phyloP scores from a whole-genome alignment of 2,888 invertebrate species.

The Stramonita haemastoma region DNA sequence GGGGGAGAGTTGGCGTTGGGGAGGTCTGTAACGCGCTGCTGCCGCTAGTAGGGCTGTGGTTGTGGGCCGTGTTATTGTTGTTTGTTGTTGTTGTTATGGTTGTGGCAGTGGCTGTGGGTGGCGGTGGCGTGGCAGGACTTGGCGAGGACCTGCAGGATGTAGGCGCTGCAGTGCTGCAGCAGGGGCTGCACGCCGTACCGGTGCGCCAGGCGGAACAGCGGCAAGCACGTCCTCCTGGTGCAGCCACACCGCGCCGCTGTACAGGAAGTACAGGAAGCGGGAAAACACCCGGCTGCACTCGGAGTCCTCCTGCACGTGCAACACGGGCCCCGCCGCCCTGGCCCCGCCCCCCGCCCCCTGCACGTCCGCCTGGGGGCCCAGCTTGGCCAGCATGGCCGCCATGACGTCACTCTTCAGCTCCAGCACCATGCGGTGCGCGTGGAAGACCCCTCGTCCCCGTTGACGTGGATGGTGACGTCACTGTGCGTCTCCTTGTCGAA shows the following conservation, averaged over 20 bases:
- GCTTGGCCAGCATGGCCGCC: conserved; percentile 63
- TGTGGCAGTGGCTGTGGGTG: conserved; percentile 10
- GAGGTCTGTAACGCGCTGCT: neutral
- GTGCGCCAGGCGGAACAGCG: conserved; percentile 71
- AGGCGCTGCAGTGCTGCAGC: conserved; percentile 71
- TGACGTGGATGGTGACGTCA: conserved; percentile 67
- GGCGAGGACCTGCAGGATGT: conserved; percentile 68
- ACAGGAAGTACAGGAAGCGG: conserved; percentile 74
- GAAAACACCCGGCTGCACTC: conserved; percentile 73
- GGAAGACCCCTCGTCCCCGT: conserved; percentile 66
- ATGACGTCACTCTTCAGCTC: conserved; percentile 69
- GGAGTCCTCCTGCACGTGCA: conserved; percentile 64
- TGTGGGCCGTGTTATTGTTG: conserved; percentile 27
- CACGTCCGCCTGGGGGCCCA: conserved; percentile 47
- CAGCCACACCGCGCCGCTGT: conserved; percentile 74
- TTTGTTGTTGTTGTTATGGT: conserved; percentile 28
- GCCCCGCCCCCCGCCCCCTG: conserved; percentile 34
- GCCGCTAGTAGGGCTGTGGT: neutral
- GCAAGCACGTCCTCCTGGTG: conserved; percentile 73
- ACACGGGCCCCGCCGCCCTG: conserved; percentile 52
- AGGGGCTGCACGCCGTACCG: conserved; percentile 72
- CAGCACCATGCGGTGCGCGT: conserved; percentile 70
- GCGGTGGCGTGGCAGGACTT: conserved; percentile 44
- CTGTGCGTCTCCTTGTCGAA: conserved; percentile 70
- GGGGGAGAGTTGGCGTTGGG: conserved; percentile 49